A percentile compares a stretch with the other conserved stretches of the same genome.
phyloP scores from a whole-genome alignment of 2,888 invertebrate genomes.

The Diplazon laetatorius region DNA sequence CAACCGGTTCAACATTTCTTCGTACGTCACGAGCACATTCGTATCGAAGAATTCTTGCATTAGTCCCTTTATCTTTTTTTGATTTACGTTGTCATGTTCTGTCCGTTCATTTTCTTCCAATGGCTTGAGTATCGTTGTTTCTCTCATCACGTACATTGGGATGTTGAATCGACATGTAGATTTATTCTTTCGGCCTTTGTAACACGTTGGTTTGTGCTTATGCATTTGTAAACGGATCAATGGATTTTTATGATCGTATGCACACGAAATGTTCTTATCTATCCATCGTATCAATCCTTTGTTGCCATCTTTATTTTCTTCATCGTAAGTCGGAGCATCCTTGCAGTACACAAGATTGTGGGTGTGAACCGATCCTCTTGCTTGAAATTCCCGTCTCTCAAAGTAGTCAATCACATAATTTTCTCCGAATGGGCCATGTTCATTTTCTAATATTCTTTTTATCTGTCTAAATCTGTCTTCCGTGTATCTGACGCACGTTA shows the following conservation, averaged over 20 bases:
- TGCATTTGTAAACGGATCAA: conserved; percentile 68
- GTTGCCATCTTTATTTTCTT: not conserved
- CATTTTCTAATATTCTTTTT: conserved; percentile 33
- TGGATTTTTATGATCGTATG: conserved; percentile 79
- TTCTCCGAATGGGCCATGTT: conserved; percentile 61
- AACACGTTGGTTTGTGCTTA: conserved; percentile 15
- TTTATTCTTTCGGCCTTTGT: conserved; percentile 29
- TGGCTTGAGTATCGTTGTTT: conserved; percentile 11
- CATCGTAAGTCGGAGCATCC: conserved; percentile 15
- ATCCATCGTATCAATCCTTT: not conserved
- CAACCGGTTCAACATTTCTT: not conserved
- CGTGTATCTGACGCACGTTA: conserved; percentile 38
- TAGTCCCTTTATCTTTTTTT: not conserved
- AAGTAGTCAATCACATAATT: conserved; percentile 57
- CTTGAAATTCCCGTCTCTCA: conserved; percentile 60
- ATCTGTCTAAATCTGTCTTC: conserved; percentile 12
- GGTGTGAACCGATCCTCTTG: not conserved
- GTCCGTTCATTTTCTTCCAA: conserved; percentile 66
- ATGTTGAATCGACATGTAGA: conserved; percentile 17
- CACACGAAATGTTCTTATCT: conserved; percentile 56
- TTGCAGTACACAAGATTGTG: conserved; percentile 34
- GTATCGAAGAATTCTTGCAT: conserved; percentile 2
- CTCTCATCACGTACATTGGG: conserved; percentile 9
- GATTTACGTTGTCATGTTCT: not conserved
- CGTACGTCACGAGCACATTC: not conserved